Evolutionary conservation across 2,797 vertebrate genomes (phyloP).

Genomic region (Microtus agrestis): DNA sequence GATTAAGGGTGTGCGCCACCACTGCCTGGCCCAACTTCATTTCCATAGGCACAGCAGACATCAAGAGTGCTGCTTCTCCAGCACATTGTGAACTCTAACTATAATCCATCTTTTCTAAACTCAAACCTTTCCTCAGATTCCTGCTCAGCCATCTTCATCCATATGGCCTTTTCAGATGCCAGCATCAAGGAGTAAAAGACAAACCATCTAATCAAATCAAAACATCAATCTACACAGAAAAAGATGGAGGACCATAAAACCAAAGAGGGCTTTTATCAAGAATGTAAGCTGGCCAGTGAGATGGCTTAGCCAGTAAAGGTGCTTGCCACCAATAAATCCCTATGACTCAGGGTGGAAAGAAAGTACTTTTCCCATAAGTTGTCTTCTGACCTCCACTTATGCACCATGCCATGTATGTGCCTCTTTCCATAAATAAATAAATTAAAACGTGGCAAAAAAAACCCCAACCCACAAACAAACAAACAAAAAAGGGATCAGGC

Average conservation of each 20-base stretch:
- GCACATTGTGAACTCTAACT: not conserved
- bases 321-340: not conserved
- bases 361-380: not conserved
- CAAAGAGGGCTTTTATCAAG: not conserved
- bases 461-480: not conserved
- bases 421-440: not conserved
- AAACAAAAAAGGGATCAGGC: not conserved
- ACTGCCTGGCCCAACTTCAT: not conserved
- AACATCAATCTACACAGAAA: not conserved
- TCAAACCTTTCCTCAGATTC: not conserved
- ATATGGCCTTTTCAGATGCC: not conserved
- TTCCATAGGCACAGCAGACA: not conserved
- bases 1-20: no score
- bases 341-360: not conserved
- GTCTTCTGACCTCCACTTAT: not conserved
- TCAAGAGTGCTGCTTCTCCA: not conserved
- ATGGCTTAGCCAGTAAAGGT: not conserved
- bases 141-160: slow-evolving; percentile 2
- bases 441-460: not conserved
- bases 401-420: not conserved
- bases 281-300: not conserved
- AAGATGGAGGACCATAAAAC: slow-evolving; percentile 10
- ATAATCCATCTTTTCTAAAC: not conserved
- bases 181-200: slow-evolving; percentile 15
- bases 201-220: not conserved